A percentile compares a stretch with the other conserved stretches of the same genome.
phyloP scores from a whole-genome alignment of 2,888 invertebrate genomes.

The Cordylochernes scorpioides region DNA sequence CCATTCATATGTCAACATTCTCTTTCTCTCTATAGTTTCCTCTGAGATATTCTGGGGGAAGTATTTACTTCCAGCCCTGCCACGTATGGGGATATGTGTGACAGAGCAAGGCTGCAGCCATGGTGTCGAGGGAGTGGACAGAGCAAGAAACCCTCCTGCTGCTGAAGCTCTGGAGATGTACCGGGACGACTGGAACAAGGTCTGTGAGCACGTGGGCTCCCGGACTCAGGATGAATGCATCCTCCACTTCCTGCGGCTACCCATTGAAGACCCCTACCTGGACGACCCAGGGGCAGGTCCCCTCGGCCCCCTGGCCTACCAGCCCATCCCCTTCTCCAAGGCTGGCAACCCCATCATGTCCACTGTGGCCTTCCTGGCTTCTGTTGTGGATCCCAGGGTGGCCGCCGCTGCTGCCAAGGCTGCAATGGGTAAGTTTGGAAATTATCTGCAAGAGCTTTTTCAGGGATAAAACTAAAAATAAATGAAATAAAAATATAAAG shows the following conservation, averaged over 20 bases:
- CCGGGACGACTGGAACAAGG: slow-evolving; percentile 98
- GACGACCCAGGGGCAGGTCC: slow-evolving; percentile 55
- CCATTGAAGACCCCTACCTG: slow-evolving; percentile 93
- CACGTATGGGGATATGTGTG: no score
- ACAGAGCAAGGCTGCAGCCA: slow-evolving; percentile 21
- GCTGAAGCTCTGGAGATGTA: slow-evolving; percentile 81
- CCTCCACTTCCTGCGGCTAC: slow-evolving; percentile 79
- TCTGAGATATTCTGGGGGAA: no score
- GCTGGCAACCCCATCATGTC: slow-evolving; percentile 98
- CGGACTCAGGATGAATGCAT: slow-evolving; percentile 98
- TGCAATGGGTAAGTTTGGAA: slow-evolving; percentile 49
- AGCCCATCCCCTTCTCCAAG: slow-evolving; percentile 92
- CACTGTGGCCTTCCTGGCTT: slow-evolving; percentile 93
- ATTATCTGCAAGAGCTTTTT: no score
- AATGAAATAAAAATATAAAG: no score
- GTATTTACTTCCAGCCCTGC: no score
- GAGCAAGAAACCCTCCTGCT: slow-evolving; percentile 89
- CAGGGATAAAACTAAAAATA: no score
- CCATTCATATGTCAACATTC: no score
- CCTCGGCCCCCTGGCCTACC: slow-evolving; percentile 76
- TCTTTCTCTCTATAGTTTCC: no score
- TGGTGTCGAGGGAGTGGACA: slow-evolving; percentile 70
- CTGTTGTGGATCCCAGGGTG: slow-evolving; percentile 90
- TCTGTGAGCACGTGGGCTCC: slow-evolving; percentile 74
- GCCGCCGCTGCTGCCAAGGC: slow-evolving; percentile 90